A percentile compares a stretch with the other conserved stretches of the same genome.
phyloP scores from a whole-genome alignment of 2,888 invertebrate species.

The Tinea trinotella region DNA sequence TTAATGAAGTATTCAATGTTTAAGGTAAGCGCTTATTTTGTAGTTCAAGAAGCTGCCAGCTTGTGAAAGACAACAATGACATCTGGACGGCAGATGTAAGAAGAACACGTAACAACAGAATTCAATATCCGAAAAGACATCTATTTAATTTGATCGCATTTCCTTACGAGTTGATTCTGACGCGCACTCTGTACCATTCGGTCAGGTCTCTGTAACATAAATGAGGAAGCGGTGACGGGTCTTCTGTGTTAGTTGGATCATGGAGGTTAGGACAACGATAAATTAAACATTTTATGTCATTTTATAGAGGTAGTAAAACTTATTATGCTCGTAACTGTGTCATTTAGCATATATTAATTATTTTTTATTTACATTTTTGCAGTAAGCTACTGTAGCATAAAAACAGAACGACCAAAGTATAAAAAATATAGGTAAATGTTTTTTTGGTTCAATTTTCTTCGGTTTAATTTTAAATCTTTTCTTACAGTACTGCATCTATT shows the following conservation, averaged over 20 bases:
- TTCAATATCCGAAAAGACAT: constrained; percentile 60
- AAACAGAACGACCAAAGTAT: too few relatives aligned
- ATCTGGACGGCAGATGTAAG: constrained; percentile 67
- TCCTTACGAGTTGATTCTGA: constrained; percentile 89
- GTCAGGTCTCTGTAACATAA: constrained; percentile 77
- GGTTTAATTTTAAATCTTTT: too few relatives aligned
- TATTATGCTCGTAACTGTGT: too few relatives aligned
- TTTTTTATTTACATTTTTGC: too few relatives aligned
- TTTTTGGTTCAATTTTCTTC: too few relatives aligned
- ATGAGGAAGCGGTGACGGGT: constrained; percentile 58
- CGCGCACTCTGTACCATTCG: constrained; percentile 88
- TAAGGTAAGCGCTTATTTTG: background rate
- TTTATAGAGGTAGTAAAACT: too few relatives aligned
- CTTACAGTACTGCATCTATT: too few relatives aligned
- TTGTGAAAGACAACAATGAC: constrained; percentile 52
- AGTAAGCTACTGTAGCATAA: too few relatives aligned
- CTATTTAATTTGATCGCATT: constrained; percentile 55
- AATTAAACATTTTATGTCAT: background rate
- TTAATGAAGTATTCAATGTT: too few relatives aligned
- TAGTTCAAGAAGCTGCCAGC: constrained; percentile 49
- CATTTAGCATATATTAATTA: too few relatives aligned
- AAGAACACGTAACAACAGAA: constrained; percentile 68
- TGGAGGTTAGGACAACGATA: background rate
- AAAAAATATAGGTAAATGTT: too few relatives aligned
- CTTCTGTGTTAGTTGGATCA: constrained; percentile 26